Base-by-base conservation (phyloP, 2,888 invertebrate species). In the Dichetophora obliterata region DNA sequence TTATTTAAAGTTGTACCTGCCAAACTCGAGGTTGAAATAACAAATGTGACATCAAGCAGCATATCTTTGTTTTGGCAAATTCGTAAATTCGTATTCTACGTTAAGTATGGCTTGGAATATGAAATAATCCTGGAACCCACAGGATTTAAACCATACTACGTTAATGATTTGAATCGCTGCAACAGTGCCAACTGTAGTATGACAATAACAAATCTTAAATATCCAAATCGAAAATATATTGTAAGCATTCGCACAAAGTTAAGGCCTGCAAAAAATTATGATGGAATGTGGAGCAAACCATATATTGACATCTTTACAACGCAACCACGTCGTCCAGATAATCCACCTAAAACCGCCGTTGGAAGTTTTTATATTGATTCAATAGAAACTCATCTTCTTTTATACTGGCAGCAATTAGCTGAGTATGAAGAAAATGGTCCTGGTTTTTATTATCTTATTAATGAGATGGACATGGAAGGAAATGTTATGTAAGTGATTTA, bases 391-490 rank as follows among this genome's bases (percentile, higher is more conserved):
- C 91, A 92, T 76, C 90, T 95, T 65, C 92, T 92, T 86, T 89
- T 96, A n/a, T 96, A 95, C 86, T 96, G 95, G 95, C 92, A 93
- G 85, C 91, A 93, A 81, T 91, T 95, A 69, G 91, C 92, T 14
- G 90, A 91, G 66, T 91, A 91, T 86, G 91, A 93, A 82, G 91
- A 93, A 82, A 95, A 95, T 84, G 96, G 95, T 52, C 91, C 92
- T 11, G 91, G 93, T 82, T 95, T 95, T 84, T 90, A 90, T 9
- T 95, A 95, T 85, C 90, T 90, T 82, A 90, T 94, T 8, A 86
- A 90, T 31, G 82, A 85, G 76, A 86, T 82, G 43, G 75, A 79
- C 74, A 57, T 68, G 22, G 71, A 82, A 79, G 84, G 81, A 68
- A 77, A 77, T 57, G 19, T 75, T 19, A 68, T 80, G 83, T 83